phyloP scores from a whole-genome alignment of 2,113 vertebrate genomes.

The Salminus brasiliensis region DNA sequence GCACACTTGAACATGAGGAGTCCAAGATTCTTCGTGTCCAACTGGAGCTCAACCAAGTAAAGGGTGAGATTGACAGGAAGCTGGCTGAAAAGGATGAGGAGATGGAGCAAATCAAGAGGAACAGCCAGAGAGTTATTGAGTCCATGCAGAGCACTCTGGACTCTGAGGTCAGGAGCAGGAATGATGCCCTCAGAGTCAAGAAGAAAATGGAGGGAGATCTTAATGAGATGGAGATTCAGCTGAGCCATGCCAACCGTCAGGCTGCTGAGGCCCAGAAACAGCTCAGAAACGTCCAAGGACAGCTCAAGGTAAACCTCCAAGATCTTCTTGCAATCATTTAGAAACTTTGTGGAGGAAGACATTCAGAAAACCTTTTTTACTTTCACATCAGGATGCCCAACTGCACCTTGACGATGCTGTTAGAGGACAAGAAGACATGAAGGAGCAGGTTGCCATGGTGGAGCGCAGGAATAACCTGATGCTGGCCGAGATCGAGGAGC shows the following conservation, averaged over 20 bases:
- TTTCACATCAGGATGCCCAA: conserved; percentile 79
- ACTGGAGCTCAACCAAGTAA: conserved; percentile 84
- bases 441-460: conserved; percentile 78
- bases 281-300: conserved; percentile 74
- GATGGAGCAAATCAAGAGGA: conserved; percentile 84
- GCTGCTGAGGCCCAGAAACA: conserved; percentile 58
- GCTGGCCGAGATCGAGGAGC: conserved; percentile 41
- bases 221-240: conserved; percentile 66
- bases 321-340: not conserved
- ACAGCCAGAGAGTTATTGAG: conserved; percentile 81
- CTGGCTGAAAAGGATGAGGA: conserved; percentile 87
- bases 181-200: conserved; percentile 71
- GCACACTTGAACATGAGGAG: conserved; percentile 76
- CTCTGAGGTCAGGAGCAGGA: conserved; percentile 77
- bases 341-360: too few species aligned
- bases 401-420: conserved; percentile 84
- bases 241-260: conserved; percentile 67
- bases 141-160: conserved; percentile 84
- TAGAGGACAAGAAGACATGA: conserved; percentile 80
- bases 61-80: conserved; percentile 84
- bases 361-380: too few species aligned
- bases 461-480: conserved; percentile 74
- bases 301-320: conserved; percentile 70
- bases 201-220: conserved; percentile 79
- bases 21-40: conserved; percentile 78